phyloP scores from a whole-genome alignment of 2,888 invertebrate species.

The Campoplex capitator region DNA sequence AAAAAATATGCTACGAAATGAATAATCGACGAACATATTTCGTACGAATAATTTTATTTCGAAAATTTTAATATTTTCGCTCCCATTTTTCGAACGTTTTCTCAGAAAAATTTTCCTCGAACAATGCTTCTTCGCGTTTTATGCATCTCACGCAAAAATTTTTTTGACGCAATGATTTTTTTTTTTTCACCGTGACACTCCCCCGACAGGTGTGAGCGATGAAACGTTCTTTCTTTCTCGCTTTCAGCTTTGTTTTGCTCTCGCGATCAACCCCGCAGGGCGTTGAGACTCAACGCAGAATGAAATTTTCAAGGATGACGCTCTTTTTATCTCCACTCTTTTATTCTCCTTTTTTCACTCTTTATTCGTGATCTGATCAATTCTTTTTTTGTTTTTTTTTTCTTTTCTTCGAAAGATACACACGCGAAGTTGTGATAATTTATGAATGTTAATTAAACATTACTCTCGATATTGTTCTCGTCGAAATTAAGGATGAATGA shows the following conservation, averaged over 20 bases:
- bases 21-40: background rate
- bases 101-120: background rate
- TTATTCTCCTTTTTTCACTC: background rate
- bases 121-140: background rate
- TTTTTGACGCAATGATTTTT: conserved; percentile 29
- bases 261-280: background rate
- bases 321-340: background rate
- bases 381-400: background rate
- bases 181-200: conserved; percentile 11
- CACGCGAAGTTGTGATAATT: background rate
- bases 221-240: conserved; percentile 8
- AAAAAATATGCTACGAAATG: background rate
- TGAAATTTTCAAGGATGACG: background rate
- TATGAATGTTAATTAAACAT: background rate
- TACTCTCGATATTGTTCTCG: background rate
- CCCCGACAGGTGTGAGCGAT: conserved; percentile 11
- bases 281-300: background rate
- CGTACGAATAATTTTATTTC: background rate
- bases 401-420: background rate
- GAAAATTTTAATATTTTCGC: background rate
- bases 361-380: background rate
- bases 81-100: background rate
- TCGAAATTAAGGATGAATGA: background rate
- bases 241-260: background rate
- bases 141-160: conserved; percentile 15